Evolutionary conservation across 2,797 vertebrate genomes (phyloP), one percentile per base, ranked within the genome.

Genomic region (Neosalanx taihuensis): DNA sequence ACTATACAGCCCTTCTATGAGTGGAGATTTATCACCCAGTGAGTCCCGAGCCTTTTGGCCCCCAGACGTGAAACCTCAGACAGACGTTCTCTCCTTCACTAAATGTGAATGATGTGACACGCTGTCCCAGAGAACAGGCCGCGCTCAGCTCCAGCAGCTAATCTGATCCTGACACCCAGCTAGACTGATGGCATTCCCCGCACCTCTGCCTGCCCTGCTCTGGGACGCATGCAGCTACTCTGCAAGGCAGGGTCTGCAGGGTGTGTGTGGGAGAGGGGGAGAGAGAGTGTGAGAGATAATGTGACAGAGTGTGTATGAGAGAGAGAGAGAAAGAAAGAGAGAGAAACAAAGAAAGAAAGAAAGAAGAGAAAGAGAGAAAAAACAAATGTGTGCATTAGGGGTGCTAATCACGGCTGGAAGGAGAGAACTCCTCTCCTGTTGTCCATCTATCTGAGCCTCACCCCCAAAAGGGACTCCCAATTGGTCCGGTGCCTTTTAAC

Each of bases 141-240:
- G 67, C 79, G 80, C 71, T 70, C 85, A 71, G 83, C 87, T 84
- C 88, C 85, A 90, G 88, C 87, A 87, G 85, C 86, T 90, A 91
- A 91, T 91, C 84, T 88, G 84, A 90, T 90, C 87, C 78, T 64
- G 79, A 86, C 90, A 89, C 82, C 82, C 80, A 87, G 80, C 81
- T 86, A 89, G 87, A 89, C 87, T 87, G 89, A 89, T 88, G 88
- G 87, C 90, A 92, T 91, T 91, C 88, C 85, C 87, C 71, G 83
- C 83, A 72, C 75, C 76, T 30, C 77, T 67, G 72, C 71, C 79
- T 77, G 80, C 77, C 77, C 82, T 29, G 31, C 72, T 73, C 79
- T 74, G 37, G 37, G 37, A 33, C 71, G 73, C 77, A 79, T 81
- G 74, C 64, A 77, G 71, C 78, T 6, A 23, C 20, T 29, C 20